Base-by-base conservation (phyloP, 2,113 vertebrate genomes). In the Naja naja region DNA sequence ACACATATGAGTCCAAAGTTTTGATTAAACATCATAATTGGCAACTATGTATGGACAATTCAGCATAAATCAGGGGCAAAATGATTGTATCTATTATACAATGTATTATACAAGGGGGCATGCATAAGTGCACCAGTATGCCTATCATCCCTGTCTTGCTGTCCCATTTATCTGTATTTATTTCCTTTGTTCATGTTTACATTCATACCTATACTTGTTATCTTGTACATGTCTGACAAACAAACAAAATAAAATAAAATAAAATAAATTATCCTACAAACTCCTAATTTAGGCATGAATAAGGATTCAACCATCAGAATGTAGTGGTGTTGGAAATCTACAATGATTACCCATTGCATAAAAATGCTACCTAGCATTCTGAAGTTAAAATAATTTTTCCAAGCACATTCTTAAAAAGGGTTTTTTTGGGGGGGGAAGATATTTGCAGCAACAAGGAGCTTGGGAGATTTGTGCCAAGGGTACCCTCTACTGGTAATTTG, bases 331-430 rank as follows among this genome's bases (percentile, higher is more conserved):
- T 88, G 5, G 52, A 91, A 55, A 34, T 8, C 10, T 43, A 91
- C 12, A 53, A 34, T 47, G 25, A 85, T 91, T 43, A 55, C 1
- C 23, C 43, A 27, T 47, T 47, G 18, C 25, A 23, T 45, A 45
- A 27, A 60, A 47, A n/a, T 69, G 27, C 6, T 89, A 18, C 14
- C 89, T 54, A 85, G 64, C n/a, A 81, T 54, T 81, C 10, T 54
- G 22, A 91, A 90, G n/a, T 8, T 25, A 91, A 91, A 55, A 11
- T 11, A 34, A 52, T n/a, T 74, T 60, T n/a, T 12, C 88, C 2
- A 88, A 30, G 25, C 53, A 39, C 47, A 34, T 47, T 0, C 0
- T 52, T 5, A 86, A 69, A 25, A 0, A 0, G 45, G 45, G 4
- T 7, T 47, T 25, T 25, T 30, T 89, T 23, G 90, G n/a, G n/a